Conservation (phyloP, 2,888 invertebrate genomes). For the Ophraella communa region DNA sequence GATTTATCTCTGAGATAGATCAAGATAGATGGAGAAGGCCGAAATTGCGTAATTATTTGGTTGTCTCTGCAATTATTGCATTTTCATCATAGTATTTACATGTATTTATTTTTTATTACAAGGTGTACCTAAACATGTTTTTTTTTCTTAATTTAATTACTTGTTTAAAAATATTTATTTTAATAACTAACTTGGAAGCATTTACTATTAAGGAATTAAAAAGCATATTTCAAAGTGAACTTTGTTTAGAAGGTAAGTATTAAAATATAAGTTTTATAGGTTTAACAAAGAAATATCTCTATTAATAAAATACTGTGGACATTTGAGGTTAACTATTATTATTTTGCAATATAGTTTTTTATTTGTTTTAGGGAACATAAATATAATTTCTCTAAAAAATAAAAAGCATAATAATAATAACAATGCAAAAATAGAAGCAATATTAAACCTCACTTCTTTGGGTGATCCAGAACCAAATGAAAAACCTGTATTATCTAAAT, state of each 20-base stretch:
- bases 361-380: constrained; percentile 12
- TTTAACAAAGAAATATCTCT: neutral
- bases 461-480: constrained; percentile 19
- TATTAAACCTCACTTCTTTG: constrained; percentile 13
- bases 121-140: too few relatives aligned
- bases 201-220: constrained; percentile 6
- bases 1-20: too few relatives aligned
- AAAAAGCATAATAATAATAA: neutral
- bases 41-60: too few relatives aligned
- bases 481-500: constrained; percentile 38
- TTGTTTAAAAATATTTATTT: neutral
- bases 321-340: neutral
- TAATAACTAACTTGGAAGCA: neutral
- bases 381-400: neutral
- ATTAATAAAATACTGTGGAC: neutral
- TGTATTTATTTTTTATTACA: neutral
- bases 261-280: neutral
- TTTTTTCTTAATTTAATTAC: neutral
- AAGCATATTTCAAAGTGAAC: constrained; percentile 5
- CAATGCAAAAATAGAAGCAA: neutral
- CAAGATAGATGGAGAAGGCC: too few relatives aligned
- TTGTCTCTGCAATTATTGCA: too few relatives aligned
- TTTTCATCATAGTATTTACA: neutral
- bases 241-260: constrained; percentile 20
- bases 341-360: neutral